These are phyloP conservation scores for Panthera leo DNA, from an alignment of 2,113 vertebrate species.

Conservation along the genomic window DNA sequence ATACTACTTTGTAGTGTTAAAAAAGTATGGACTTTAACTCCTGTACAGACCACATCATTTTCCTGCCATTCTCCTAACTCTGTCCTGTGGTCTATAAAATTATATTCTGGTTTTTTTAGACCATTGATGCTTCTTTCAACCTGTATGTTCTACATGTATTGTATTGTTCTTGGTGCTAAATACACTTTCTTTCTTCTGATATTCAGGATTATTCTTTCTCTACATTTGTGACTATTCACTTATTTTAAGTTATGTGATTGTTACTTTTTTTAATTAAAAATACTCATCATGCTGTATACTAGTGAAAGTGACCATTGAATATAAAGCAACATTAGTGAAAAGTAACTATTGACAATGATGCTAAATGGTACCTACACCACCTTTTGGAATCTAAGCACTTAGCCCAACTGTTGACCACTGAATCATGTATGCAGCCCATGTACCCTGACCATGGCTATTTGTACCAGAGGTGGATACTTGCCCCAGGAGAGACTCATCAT, in stretches of 20 bases:
- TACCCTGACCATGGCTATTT: background rate
- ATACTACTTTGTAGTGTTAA: conserved; percentile 36
- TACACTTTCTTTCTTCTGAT: conserved; percentile 71
- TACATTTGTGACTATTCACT: conserved; percentile 57
- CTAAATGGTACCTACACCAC: background rate
- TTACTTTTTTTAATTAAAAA: conserved; percentile 68
- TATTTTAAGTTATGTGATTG: conserved; percentile 59
- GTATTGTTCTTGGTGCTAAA: conserved; percentile 75
- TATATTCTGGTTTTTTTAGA: conserved; percentile 56
- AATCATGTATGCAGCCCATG: background rate
- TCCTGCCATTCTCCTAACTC: conserved; percentile 30
- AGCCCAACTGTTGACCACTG: background rate
- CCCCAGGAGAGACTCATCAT: background rate
- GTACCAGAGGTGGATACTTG: background rate
- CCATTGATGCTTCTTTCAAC: conserved; percentile 54
- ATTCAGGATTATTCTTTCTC: conserved; percentile 64
- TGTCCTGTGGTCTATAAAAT: conserved; percentile 54
- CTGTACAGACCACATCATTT: conserved; percentile 46
- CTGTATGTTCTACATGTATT: conserved; percentile 66
- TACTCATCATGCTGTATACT: background rate
- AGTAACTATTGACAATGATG: background rate
- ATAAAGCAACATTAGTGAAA: conserved; percentile 29
- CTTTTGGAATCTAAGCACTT: background rate
- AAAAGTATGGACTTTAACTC: conserved; percentile 42
- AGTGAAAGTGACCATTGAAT: conserved; percentile 49